Evolutionary conservation across 1,140 invertebrate genomes (phyloP).

Genomic region (Aphaenogaster ashmeadi): DNA sequence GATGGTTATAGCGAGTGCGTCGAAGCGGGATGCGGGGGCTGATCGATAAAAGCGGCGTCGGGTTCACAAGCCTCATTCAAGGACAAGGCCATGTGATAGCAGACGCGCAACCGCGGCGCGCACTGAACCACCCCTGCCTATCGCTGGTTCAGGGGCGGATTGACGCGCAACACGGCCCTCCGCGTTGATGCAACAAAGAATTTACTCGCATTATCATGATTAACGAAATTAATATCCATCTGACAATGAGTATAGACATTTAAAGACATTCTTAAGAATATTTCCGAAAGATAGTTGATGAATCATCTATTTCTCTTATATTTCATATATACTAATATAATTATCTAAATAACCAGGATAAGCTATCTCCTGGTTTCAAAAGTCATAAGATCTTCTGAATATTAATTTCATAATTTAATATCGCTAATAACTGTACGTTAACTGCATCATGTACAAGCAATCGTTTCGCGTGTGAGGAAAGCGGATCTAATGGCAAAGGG

Average conservation of each 20-base stretch:
- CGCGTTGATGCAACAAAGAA: constrained; percentile 20
- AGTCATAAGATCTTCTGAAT: neutral
- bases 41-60: constrained; percentile 87
- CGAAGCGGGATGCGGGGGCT: constrained; percentile 86
- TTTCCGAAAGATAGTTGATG: neutral
- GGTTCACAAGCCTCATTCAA: constrained; percentile 88
- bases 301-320: neutral
- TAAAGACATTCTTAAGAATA: neutral
- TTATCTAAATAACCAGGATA: neutral
- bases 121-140: constrained; percentile 83
- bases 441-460: neutral
- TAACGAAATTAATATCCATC: neutral
- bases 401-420: neutral
- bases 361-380: neutral
- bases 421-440: neutral
- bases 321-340: neutral
- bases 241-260: neutral
- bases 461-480: neutral
- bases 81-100: constrained; percentile 88
- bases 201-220: constrained; percentile 72
- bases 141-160: constrained; percentile 63
- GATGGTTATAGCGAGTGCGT: constrained; percentile 84
- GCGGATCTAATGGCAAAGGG: neutral
- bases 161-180: constrained; percentile 31
- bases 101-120: constrained; percentile 85